Evolutionary conservation across 1,140 invertebrate species (phyloP).

Genomic region (Apolygus lucorum): DNA sequence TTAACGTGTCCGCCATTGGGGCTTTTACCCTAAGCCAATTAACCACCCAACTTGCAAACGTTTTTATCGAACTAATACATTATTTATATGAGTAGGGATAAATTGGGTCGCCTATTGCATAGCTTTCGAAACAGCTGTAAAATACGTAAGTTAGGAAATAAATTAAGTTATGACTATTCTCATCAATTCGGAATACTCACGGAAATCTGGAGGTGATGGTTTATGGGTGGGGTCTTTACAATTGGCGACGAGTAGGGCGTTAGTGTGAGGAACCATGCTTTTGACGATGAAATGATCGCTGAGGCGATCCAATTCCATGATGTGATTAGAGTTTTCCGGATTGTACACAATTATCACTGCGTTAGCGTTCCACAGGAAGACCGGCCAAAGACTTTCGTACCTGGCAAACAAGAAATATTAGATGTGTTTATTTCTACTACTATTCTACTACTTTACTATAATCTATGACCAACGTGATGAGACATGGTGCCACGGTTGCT

Average conservation of each 20-base stretch:
- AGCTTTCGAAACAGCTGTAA: neutral
- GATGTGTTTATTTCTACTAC: neutral
- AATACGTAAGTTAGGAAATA: neutral
- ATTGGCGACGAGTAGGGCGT: conserved; percentile 22
- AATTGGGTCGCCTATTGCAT: too few species aligned
- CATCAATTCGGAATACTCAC: too few species aligned
- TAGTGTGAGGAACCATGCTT: conserved; percentile 18
- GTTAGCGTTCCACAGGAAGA: conserved; percentile 55
- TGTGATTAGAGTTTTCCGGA: conserved; percentile 46
- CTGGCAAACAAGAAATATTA: conserved; percentile 41
- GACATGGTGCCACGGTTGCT: too few species aligned
- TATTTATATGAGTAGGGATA: too few species aligned
- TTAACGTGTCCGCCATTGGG: too few species aligned
- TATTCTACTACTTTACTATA: neutral
- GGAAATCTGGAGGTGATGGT: conserved; percentile 9
- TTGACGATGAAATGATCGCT: conserved; percentile 64
- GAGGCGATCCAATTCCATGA: conserved; percentile 57
- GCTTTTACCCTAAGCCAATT: too few species aligned
- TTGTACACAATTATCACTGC: conserved; percentile 70
- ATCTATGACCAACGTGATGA: too few species aligned
- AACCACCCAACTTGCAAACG: too few species aligned
- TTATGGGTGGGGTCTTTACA: conserved; percentile 10
- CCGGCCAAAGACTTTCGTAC: conserved; percentile 69
- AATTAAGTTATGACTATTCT: too few species aligned
- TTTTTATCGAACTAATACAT: too few species aligned